These are phyloP conservation scores for Acronicta alni DNA, from an alignment of 2,888 invertebrate species.

Conservation along the genomic window DNA sequence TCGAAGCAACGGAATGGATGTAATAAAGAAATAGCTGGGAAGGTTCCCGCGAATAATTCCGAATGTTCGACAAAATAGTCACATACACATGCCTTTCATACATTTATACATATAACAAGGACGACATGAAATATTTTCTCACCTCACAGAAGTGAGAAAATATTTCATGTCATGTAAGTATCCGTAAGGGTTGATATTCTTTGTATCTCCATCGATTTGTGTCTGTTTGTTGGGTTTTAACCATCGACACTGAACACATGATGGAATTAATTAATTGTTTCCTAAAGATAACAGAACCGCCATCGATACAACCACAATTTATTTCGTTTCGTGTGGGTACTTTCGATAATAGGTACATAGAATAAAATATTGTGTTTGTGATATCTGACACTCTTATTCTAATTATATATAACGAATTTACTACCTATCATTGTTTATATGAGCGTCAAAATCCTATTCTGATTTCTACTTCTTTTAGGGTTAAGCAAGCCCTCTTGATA, in stretches of 20 bases:
- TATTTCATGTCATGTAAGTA: conserved; percentile 4
- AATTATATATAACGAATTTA: no score
- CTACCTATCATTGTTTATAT: not conserved
- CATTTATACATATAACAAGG: conserved; percentile 45
- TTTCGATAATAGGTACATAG: no score
- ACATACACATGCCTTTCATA: conserved; percentile 48
- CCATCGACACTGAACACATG: conserved; percentile 17
- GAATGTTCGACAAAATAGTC: conserved; percentile 63
- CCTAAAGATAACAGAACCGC: conserved; percentile 18
- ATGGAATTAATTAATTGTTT: conserved; percentile 40
- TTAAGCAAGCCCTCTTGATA: no score
- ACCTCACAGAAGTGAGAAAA: conserved; percentile 13
- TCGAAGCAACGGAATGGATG: conserved; percentile 69
- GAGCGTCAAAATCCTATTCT: not conserved
- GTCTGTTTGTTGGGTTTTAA: conserved; percentile 8
- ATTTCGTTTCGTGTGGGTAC: no score
- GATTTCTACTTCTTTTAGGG: not conserved
- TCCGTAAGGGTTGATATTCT: conserved; percentile 27
- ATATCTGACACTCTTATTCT: no score
- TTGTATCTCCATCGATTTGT: conserved; percentile 17
- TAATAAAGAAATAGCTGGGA: conserved; percentile 81
- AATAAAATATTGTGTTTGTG: no score
- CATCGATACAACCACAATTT: conserved; percentile 26
- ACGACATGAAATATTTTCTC: conserved; percentile 39
- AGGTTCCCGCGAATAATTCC: conserved; percentile 72